phyloP scores from a whole-genome alignment of 1,140 invertebrate species.

The Carcinoscorpius rotundicauda region DNA sequence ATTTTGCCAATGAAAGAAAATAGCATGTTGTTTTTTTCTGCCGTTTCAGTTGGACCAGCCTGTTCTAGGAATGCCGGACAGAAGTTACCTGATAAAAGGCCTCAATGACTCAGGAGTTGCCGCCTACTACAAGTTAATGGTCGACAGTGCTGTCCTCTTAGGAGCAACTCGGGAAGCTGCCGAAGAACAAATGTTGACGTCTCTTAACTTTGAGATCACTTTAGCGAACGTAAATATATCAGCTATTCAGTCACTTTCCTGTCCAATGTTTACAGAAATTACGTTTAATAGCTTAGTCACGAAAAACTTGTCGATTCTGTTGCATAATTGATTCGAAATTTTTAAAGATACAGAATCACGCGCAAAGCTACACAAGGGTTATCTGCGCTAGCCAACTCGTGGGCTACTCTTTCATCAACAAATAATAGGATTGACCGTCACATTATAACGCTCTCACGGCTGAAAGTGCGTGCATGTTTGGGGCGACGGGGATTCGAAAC shows the following conservation, averaged over 20 bases:
- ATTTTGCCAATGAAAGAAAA: too few relatives aligned
- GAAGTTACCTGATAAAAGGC: conserved; percentile 72
- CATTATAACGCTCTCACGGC: too few relatives aligned
- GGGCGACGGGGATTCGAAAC: too few relatives aligned
- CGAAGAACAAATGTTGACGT: conserved; percentile 61
- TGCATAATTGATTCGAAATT: too few relatives aligned
- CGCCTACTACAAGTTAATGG: conserved; percentile 40
- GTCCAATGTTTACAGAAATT: neutral
- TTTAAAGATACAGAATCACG: too few relatives aligned
- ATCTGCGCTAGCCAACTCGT: too few relatives aligned
- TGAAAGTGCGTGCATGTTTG: too few relatives aligned
- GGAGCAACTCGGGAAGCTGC: conserved; percentile 63
- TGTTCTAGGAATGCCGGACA: conserved; percentile 60
- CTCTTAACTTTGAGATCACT: conserved; percentile 79
- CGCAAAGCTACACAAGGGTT: too few relatives aligned
- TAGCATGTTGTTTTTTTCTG: conserved; percentile 17
- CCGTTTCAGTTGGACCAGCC: conserved; percentile 73
- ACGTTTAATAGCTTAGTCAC: conserved; percentile 10
- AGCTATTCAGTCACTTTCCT: neutral
- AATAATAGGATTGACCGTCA: too few relatives aligned
- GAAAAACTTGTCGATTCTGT: conserved; percentile 9
- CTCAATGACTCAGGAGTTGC: conserved; percentile 33
- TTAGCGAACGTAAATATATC: conserved; percentile 69
- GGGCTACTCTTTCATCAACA: too few relatives aligned
- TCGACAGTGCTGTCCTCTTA: conserved; percentile 68